A percentile compares a stretch with the other conserved stretches of the same genome.
Conservation (phyloP, 2,113 vertebrate genomes). For the Clinocottus analis region DNA sequence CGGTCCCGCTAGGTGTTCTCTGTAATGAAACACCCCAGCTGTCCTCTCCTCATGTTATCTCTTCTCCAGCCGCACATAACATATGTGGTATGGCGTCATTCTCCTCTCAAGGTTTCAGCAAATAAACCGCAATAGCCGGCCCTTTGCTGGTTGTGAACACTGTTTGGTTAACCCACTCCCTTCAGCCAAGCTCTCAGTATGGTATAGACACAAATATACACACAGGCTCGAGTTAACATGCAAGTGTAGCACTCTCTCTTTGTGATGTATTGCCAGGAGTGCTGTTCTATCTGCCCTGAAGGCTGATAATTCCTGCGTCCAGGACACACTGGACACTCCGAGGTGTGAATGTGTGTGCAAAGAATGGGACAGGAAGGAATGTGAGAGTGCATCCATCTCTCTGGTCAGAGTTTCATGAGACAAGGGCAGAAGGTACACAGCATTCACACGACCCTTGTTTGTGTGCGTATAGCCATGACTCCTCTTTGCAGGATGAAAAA, state of each 20-base stretch:
- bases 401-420: conserved; percentile 16
- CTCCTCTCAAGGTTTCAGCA: background rate
- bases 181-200: background rate
- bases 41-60: conserved; percentile 37
- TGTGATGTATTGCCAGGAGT: too few species aligned
- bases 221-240: conserved; percentile 11
- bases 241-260: conserved; percentile 1
- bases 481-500: conserved; percentile 27
- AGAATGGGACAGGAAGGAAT: conserved; percentile 9
- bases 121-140: conserved; percentile 21
- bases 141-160: conserved; percentile 1
- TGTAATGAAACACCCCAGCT: conserved; percentile 59
- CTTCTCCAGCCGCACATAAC: background rate
- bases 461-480: conserved; percentile 19
- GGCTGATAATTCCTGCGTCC: background rate
- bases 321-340: background rate
- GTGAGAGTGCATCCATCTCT: conserved; percentile 14
- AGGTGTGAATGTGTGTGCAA: conserved; percentile 1
- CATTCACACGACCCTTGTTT: conserved; percentile 30
- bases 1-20: conserved; percentile 6
- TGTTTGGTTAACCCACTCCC: conserved; percentile 36
- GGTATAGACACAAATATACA: conserved; percentile 25
- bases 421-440: background rate
- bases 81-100: conserved; percentile 14
- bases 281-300: conserved; percentile 10